Percentiles rank a stretch among this genome's conserved stretches.
phyloP scores from a whole-genome alignment of 2,797 vertebrate genomes.

The Pseudomugil tenellus region DNA sequence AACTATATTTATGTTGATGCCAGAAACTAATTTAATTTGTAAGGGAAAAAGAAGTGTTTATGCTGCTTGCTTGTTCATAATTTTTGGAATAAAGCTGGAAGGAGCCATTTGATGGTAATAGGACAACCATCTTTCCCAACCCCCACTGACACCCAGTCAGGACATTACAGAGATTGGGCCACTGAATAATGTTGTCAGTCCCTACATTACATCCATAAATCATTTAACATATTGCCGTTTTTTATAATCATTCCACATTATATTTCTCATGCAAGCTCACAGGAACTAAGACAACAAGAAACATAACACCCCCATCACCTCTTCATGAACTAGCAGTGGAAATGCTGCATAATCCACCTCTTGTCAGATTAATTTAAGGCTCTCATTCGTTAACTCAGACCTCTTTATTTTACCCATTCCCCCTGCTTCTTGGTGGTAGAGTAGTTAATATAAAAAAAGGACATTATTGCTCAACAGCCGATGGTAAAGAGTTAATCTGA shows the following conservation, averaged over 20 bases:
- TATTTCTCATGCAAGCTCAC: slow-evolving; percentile 55
- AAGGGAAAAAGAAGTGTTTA: background rate
- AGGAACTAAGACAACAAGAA: slow-evolving; percentile 57
- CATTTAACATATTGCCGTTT: slow-evolving; percentile 5
- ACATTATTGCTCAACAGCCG: slow-evolving; percentile 71
- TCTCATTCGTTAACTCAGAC: slow-evolving; percentile 47
- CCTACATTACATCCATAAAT: slow-evolving; percentile 29
- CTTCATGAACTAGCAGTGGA: slow-evolving; percentile 21
- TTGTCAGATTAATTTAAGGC: slow-evolving; percentile 56
- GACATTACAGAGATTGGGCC: slow-evolving; percentile 28
- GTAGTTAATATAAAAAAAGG: slow-evolving; percentile 38
- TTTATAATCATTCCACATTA: slow-evolving; percentile 22
- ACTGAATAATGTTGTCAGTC: slow-evolving; percentile 72
- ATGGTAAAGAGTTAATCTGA: slow-evolving; percentile 66
- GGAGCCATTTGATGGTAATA: slow-evolving; percentile 64
- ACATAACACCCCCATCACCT: slow-evolving; percentile 34
- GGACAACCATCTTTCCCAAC: slow-evolving; percentile 32
- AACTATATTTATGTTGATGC: no score
- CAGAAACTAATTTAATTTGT: no score
- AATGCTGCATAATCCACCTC: slow-evolving; percentile 58
- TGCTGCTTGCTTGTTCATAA: slow-evolving; percentile 7
- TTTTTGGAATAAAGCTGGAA: slow-evolving; percentile 16
- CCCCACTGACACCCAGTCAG: slow-evolving; percentile 20
- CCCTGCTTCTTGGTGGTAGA: slow-evolving; percentile 27
- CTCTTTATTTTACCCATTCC: slow-evolving; percentile 27